Conservation (phyloP, 2,113 vertebrate species). For the Odontophorus gujanensis region DNA sequence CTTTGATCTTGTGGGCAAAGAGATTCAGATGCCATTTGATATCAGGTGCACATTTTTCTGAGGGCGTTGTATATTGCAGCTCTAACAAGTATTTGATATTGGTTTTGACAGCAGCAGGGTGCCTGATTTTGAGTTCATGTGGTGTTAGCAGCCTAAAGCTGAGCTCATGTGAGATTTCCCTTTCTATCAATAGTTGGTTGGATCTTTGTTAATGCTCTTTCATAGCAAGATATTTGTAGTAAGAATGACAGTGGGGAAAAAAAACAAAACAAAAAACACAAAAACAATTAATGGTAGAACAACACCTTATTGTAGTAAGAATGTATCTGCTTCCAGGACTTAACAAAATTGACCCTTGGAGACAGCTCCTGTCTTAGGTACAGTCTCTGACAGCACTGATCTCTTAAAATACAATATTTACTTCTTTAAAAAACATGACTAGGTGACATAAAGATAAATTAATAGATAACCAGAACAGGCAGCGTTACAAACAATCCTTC, state of each 20-base stretch:
- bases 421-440: background rate
- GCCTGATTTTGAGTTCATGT: background rate
- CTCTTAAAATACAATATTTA: background rate
- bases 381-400: background rate
- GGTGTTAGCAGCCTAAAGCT: background rate
- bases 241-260: background rate
- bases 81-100: background rate
- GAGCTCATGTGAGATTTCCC: background rate
- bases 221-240: background rate
- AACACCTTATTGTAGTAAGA: rapidly evolving
- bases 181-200: background rate
- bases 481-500: background rate
- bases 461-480: background rate
- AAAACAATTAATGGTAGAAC: background rate
- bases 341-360: too few relatives aligned
- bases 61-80: background rate
- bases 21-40: background rate
- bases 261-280: background rate
- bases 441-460: background rate
- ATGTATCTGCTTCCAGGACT: rapidly evolving
- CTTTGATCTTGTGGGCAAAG: background rate
- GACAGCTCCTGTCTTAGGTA: background rate
- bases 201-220: background rate
- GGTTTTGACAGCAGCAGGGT: background rate
- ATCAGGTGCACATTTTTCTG: background rate